Evolutionary conservation across 2,113 vertebrate genomes (phyloP).

Genomic region (Neopipo cinnamomea): DNA sequence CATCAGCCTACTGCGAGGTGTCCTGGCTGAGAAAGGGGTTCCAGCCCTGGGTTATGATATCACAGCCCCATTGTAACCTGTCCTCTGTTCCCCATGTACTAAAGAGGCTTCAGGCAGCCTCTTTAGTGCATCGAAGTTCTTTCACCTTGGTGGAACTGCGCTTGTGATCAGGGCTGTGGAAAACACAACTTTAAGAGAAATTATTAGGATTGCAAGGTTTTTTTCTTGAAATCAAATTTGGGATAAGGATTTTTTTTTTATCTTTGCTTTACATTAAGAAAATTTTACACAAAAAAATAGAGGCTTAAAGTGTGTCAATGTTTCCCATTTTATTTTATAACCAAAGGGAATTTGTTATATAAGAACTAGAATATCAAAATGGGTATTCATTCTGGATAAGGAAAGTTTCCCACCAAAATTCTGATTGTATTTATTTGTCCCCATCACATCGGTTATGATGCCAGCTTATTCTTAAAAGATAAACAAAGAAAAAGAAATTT

Average conservation of each 20-base stretch:
- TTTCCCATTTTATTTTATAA: background rate
- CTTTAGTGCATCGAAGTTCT: background rate
- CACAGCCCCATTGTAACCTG: rapidly evolving
- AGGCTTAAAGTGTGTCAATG: background rate
- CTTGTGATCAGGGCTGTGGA: background rate
- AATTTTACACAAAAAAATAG: background rate
- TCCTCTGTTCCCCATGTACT: rapidly evolving
- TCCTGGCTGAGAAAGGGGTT: background rate
- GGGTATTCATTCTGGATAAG: background rate
- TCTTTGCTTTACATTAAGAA: background rate
- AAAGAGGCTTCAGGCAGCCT: rapidly evolving
- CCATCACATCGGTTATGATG: rapidly evolving
- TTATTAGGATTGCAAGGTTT: background rate
- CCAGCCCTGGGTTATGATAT: background rate
- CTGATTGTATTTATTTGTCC: background rate
- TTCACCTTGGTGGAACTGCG: background rate
- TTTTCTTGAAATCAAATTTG: background rate
- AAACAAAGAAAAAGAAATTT: background rate
- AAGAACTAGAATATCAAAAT: background rate
- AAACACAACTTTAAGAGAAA: background rate
- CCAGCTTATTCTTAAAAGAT: background rate
- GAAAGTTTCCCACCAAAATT: background rate
- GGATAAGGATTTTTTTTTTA: background rate
- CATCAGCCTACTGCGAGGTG: background rate
- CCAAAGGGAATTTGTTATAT: background rate